Evolutionary conservation across 2,888 invertebrate species (phyloP).

Genomic region (Nomada flava): DNA sequence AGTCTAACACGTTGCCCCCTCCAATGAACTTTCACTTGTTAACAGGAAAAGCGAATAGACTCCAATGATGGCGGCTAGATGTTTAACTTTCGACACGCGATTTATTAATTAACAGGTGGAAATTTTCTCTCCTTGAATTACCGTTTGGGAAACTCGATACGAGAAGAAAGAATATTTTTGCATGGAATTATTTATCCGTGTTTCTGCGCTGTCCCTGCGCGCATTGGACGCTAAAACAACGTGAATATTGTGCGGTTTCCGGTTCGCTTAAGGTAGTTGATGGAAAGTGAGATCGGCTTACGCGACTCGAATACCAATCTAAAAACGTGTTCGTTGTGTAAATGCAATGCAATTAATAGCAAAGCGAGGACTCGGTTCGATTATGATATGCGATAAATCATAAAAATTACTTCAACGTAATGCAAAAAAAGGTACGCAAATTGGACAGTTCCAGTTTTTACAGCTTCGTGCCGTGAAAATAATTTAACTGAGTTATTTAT

Average conservation of each 20-base stretch:
- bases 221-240: constrained; percentile 32
- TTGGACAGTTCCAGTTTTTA: too few species aligned
- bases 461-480: too few species aligned
- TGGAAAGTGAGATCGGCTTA: constrained; percentile 76
- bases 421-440: neutral
- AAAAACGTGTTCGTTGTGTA: constrained; percentile 26
- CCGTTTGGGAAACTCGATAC: neutral
- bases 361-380: constrained; percentile 43
- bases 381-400: neutral
- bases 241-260: constrained; percentile 62
- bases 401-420: neutral
- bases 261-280: constrained; percentile 67
- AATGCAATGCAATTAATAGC: constrained; percentile 34
- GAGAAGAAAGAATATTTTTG: neutral
- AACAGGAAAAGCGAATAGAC: constrained; percentile 23
- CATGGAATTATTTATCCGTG: neutral
- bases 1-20: constrained; percentile 8
- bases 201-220: neutral
- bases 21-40: constrained; percentile 49
- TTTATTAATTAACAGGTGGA: constrained; percentile 13
- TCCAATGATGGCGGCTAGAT: constrained; percentile 19
- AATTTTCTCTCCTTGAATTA: neutral
- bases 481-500: too few species aligned
- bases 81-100: constrained; percentile 41
- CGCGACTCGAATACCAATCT: constrained; percentile 56